These are phyloP conservation scores for Xanthorhoe spadicearia DNA, from an alignment of 2,888 invertebrate species.

Conservation along the genomic window DNA sequence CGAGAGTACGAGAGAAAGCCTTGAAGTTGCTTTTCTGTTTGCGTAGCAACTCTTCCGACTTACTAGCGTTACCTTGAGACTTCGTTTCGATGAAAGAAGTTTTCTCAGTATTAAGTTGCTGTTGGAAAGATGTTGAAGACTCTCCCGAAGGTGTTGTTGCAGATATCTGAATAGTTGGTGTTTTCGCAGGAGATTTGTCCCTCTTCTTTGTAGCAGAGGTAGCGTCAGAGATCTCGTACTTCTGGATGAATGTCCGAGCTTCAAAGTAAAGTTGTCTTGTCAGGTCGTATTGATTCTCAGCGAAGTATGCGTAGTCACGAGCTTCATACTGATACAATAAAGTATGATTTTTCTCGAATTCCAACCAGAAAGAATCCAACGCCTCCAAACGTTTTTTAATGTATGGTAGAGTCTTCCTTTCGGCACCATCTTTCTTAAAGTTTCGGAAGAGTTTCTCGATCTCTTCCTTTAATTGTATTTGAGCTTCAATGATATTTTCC, in stretches of 20 bases:
- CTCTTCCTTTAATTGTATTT: conserved; percentile 3
- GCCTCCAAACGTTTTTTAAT: background rate
- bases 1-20: conserved; percentile 12
- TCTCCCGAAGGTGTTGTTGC: background rate
- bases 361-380: conserved; percentile 12
- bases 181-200: conserved; percentile 2
- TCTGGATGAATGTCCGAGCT: conserved; percentile 14
- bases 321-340: conserved; percentile 14
- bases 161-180: conserved; percentile 4
- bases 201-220: background rate
- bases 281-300: conserved; percentile 11
- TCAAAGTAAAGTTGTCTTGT: conserved; percentile 10
- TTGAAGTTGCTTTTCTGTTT: conserved; percentile 3
- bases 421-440: conserved; percentile 7
- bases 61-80: conserved; percentile 16
- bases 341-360: conserved; percentile 1
- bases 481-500: conserved; percentile 1
- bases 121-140: background rate
- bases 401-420: background rate
- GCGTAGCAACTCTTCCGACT: conserved; percentile 12
- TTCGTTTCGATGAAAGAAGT: conserved; percentile 11
- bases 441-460: background rate
- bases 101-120: conserved; percentile 3
- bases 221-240: background rate
- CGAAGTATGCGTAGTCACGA: conserved; percentile 10